Percentiles rank a stretch among this genome's conserved stretches.
Conservation (phyloP, 2,888 invertebrate genomes). For the Antitype chi region DNA sequence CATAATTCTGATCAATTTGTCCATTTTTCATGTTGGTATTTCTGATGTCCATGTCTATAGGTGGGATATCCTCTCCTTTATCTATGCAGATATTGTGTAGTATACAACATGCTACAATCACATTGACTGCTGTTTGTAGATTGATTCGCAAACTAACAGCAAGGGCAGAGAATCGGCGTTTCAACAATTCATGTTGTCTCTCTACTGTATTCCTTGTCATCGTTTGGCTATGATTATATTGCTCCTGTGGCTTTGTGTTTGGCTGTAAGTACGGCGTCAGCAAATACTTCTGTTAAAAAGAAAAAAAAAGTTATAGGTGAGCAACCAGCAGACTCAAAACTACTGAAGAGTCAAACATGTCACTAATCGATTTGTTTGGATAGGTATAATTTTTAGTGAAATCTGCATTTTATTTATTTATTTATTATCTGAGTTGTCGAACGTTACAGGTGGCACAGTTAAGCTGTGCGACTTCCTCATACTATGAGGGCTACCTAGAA, state of each 20-base stretch:
- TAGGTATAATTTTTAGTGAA: too few relatives aligned
- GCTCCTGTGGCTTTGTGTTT: slow-evolving; percentile 6
- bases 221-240: slow-evolving; percentile 31
- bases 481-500: too few relatives aligned
- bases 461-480: too few relatives aligned
- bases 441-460: too few relatives aligned
- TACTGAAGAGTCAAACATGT: too few relatives aligned
- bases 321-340: not conserved
- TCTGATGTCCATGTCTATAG: slow-evolving; percentile 9
- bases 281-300: slow-evolving; percentile 25
- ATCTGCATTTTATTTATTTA: too few relatives aligned
- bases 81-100: slow-evolving; percentile 43
- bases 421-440: too few relatives aligned
- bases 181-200: slow-evolving; percentile 36
- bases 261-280: slow-evolving; percentile 22
- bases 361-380: too few relatives aligned
- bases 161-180: slow-evolving; percentile 43
- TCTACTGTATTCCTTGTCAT: slow-evolving; percentile 35
- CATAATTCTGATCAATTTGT: slow-evolving; percentile 18
- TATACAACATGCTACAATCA: slow-evolving; percentile 48
- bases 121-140: slow-evolving; percentile 43
- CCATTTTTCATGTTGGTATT: not conserved
- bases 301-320: slow-evolving; percentile 1
- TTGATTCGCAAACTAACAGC: slow-evolving; percentile 38
- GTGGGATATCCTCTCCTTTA: slow-evolving; percentile 26